Conservation (phyloP, 2,113 vertebrate genomes). For the Orthochromis indermauri region DNA sequence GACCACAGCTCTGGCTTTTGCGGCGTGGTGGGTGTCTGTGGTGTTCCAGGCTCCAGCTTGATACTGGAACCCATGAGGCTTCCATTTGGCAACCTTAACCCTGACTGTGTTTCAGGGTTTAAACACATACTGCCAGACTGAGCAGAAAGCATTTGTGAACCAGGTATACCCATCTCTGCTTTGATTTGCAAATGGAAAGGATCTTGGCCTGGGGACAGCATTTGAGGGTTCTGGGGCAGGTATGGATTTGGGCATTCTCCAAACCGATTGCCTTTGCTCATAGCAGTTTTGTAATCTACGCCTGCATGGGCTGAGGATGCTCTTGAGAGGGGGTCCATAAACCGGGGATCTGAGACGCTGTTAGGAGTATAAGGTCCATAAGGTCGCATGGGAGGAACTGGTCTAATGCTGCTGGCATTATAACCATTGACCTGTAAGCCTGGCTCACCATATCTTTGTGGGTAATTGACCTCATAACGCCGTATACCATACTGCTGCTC, state of each 20-base stretch:
- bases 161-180: constrained; percentile 68
- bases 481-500: constrained; percentile 80
- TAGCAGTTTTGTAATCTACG: constrained; percentile 72
- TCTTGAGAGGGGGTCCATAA: constrained; percentile 74
- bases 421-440: constrained; percentile 82
- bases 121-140: constrained; percentile 67
- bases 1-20: constrained; percentile 90
- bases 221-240: constrained; percentile 61
- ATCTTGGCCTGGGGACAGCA: constrained; percentile 70
- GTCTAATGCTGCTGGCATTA: constrained; percentile 70
- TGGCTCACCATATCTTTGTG: constrained; percentile 79
- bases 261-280: constrained; percentile 76
- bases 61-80: constrained; percentile 54
- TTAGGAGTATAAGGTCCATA: constrained; percentile 72
- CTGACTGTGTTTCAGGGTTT: constrained; percentile 61
- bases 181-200: constrained; percentile 80
- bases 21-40: constrained; percentile 23
- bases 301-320: constrained; percentile 62
- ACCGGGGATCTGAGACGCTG: constrained; percentile 71
- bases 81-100: constrained; percentile 62
- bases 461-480: constrained; percentile 79
- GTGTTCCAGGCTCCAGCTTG: constrained; percentile 52
- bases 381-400: constrained; percentile 70
- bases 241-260: constrained; percentile 72
- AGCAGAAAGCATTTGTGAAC: constrained; percentile 73